Base-by-base conservation (phyloP, 2,888 invertebrate genomes). In the Drosophila vallismaia region DNA sequence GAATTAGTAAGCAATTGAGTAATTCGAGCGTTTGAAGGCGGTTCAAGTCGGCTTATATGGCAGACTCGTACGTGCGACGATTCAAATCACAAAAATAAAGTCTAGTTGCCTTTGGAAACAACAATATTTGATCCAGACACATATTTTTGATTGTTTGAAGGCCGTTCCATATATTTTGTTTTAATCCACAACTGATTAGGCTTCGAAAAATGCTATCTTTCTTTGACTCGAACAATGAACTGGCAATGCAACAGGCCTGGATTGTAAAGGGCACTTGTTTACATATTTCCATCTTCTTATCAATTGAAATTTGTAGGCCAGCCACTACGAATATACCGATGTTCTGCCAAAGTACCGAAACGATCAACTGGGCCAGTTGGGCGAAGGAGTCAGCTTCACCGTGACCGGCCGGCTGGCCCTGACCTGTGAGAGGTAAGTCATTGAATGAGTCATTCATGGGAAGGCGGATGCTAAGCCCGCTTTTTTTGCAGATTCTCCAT, bases 361-460 rank as follows among this genome's bases (percentile, higher is more conserved):
- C 57, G 79, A 83, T 52, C 77, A 85, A 52, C 73, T 91, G 59
- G 89, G 88, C 1, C 70, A 81, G 33, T 64, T 92, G n/a, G 68
- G 74, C 5, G 90, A 91, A 64, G 92, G 92, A 4, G 74, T 88
- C 6, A 91, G 92, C 66, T 91, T 91, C 29, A 90, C 89, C 24
- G 69, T 92, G 19, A 85, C 76, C 36, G 92, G 92, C 4, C 85
- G 76, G 52, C 89, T 91, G 29, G 74, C 89, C 24, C 80, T 82
- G 4, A 90, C 91, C 63, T 92, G 92, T 63, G 92, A 92, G 75
- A 88, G 91, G 92, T 91, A 71, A 74, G 79, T 40, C 42, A 42
- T 46, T 28, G 0, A 42, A 0, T 55, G 10, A 24, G 7, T 10
- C 1, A 53, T 29, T 0, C 5, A 6, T 2, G 19, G 19, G 19